Evolutionary conservation across 2,113 vertebrate genomes (phyloP).

Genomic region (Ptychochromis oligacanthus): DNA sequence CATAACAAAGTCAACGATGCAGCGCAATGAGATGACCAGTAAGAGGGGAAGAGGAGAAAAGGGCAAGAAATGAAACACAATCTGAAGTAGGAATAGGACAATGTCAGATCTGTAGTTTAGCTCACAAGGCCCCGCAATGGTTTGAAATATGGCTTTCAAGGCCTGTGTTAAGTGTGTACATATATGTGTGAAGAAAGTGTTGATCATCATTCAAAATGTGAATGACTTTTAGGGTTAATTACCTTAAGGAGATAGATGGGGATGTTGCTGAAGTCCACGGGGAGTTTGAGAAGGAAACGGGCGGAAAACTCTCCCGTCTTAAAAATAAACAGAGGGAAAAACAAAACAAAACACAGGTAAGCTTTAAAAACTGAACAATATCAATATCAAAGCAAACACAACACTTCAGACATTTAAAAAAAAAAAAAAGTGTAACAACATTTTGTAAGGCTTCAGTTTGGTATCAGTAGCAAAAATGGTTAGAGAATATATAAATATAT

Average conservation of each 20-base stretch:
- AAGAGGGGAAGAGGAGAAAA: too few species aligned
- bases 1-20: neutral
- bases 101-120: too few species aligned
- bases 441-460: neutral
- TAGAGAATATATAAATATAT: too few species aligned
- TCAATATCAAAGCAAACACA: neutral
- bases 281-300: slow-evolving; percentile 96
- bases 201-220: neutral
- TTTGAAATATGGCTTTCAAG: too few species aligned
- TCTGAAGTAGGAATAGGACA: too few species aligned
- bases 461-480: neutral
- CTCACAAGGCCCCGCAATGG: too few species aligned
- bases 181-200: neutral
- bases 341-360: neutral
- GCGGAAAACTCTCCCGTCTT: slow-evolving; percentile 98
- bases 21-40: too few species aligned
- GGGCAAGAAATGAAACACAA: too few species aligned
- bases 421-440: neutral
- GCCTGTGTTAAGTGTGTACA: neutral
- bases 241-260: slow-evolving; percentile 99
- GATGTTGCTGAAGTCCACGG: slow-evolving; percentile 98
- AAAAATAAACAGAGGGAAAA: slow-evolving; percentile 35
- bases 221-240: slow-evolving; percentile 35
- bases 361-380: neutral
- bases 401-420: too few species aligned